These are phyloP conservation scores for Popillia japonica DNA, from an alignment of 1,140 invertebrate genomes.

Conservation along the genomic window DNA sequence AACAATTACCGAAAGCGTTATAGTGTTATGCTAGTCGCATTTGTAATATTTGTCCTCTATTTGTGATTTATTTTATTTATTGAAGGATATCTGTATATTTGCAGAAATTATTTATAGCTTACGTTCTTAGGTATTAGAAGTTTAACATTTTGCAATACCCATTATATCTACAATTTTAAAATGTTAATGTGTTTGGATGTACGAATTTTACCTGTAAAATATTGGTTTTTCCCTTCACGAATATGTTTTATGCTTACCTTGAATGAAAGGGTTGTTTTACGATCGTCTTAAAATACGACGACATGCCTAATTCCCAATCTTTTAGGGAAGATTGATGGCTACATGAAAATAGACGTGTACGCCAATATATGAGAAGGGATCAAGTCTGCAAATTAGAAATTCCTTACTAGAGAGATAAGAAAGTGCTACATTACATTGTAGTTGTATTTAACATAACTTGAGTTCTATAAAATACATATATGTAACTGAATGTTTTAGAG, in stretches of 20 bases:
- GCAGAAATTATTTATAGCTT: not conserved
- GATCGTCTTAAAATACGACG: constrained; percentile 3
- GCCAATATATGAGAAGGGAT: not conserved
- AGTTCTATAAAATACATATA: too few relatives aligned
- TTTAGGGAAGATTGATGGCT: constrained; percentile 21
- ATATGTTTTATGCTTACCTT: constrained; percentile 2
- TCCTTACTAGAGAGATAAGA: not conserved
- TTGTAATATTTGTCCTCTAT: too few relatives aligned
- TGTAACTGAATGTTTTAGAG: too few relatives aligned
- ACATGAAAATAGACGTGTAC: not conserved
- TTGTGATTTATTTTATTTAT: too few relatives aligned
- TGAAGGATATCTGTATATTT: not conserved
- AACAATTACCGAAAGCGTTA: too few relatives aligned
- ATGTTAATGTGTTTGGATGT: not conserved
- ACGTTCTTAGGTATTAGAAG: not conserved
- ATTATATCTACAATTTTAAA: too few relatives aligned
- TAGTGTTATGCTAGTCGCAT: too few relatives aligned
- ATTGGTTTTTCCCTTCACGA: not conserved
- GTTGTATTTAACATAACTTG: too few relatives aligned
- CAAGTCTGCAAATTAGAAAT: not conserved
- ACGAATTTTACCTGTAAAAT: not conserved
- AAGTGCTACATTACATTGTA: too few relatives aligned
- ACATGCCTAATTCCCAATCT: constrained; percentile 27
- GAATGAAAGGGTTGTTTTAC: constrained; percentile 8
- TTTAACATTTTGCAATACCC: too few relatives aligned